A percentile compares a stretch with the other conserved stretches of the same genome.
phyloP scores from a whole-genome alignment of 1,140 invertebrate genomes.

The Phortica variegata region DNA sequence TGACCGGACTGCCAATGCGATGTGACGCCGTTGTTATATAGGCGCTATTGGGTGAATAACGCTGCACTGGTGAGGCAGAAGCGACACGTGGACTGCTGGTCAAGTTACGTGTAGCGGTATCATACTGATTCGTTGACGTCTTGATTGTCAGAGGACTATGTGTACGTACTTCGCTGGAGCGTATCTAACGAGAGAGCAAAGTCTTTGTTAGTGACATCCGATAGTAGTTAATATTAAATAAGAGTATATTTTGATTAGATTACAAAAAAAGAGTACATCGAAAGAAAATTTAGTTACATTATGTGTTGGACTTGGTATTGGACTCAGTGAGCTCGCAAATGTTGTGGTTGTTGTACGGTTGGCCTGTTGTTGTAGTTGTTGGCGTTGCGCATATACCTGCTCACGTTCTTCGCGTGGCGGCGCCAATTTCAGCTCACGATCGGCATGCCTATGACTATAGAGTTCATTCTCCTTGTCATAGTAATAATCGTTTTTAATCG shows the following conservation, averaged over 20 bases:
- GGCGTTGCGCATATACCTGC: conserved; percentile 7
- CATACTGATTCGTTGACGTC: conserved; percentile 44
- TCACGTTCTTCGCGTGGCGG: conserved; percentile 49
- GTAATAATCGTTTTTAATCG: conserved; percentile 54
- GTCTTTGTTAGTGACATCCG: not conserved
- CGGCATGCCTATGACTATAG: conserved; percentile 31
- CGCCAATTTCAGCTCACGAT: conserved; percentile 38
- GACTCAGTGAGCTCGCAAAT: conserved; percentile 40
- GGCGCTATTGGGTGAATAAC: conserved; percentile 46
- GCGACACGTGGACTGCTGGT: conserved; percentile 44
- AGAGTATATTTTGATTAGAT: not conserved
- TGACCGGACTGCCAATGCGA: conserved; percentile 50
- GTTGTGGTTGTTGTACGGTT: conserved; percentile 23
- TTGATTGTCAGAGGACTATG: conserved; percentile 55
- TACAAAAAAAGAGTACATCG: conserved; percentile 12
- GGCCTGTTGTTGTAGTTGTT: conserved; percentile 27
- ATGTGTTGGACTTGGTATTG: conserved; percentile 52
- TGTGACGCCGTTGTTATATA: conserved; percentile 51
- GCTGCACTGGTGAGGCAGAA: conserved; percentile 48
- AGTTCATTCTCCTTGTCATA: conserved; percentile 56
- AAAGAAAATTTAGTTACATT: conserved; percentile 53
- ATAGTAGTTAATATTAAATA: not conserved
- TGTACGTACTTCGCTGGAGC: conserved; percentile 45
- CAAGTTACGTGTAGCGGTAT: conserved; percentile 39
- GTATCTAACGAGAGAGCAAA: conserved; percentile 30